These are phyloP conservation scores for Picus viridis DNA, from an alignment of 2,797 vertebrate species.

Conservation along the genomic window DNA sequence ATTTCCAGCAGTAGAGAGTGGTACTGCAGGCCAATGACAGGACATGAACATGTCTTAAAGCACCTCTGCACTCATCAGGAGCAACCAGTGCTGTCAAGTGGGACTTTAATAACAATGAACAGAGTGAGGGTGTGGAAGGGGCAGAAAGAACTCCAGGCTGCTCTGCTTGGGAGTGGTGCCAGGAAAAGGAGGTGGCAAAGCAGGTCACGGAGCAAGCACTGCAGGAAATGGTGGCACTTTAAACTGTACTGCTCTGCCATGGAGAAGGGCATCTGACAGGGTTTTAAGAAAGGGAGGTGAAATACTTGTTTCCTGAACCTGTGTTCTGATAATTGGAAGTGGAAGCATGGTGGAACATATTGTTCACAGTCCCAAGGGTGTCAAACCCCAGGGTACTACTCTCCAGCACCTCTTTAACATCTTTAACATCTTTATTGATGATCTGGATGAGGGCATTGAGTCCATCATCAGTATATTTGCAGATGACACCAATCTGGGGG, in stretches of 20 bases:
- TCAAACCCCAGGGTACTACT: background rate
- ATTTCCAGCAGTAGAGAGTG: background rate
- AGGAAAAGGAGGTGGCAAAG: background rate
- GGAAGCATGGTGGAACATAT: background rate
- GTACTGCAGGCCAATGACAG: background rate
- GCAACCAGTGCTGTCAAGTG: background rate
- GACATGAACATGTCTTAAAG: accelerated
- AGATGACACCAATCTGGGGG: too few species aligned
- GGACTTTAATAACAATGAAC: background rate
- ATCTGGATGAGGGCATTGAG: too few species aligned
- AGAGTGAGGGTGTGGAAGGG: background rate
- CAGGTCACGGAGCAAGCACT: background rate
- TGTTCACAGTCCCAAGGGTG: background rate
- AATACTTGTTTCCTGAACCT: background rate
- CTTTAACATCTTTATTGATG: too few species aligned
- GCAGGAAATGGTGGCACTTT: background rate
- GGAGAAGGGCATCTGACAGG: background rate
- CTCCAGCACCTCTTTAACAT: background rate
- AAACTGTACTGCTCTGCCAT: background rate
- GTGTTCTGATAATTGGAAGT: background rate
- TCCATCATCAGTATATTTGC: too few species aligned
- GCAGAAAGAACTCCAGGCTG: background rate
- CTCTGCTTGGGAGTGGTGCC: background rate
- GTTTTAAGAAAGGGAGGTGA: background rate
- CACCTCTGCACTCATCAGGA: background rate